Conservation (phyloP, 2,113 vertebrate species). For the Ciconia maguari region DNA sequence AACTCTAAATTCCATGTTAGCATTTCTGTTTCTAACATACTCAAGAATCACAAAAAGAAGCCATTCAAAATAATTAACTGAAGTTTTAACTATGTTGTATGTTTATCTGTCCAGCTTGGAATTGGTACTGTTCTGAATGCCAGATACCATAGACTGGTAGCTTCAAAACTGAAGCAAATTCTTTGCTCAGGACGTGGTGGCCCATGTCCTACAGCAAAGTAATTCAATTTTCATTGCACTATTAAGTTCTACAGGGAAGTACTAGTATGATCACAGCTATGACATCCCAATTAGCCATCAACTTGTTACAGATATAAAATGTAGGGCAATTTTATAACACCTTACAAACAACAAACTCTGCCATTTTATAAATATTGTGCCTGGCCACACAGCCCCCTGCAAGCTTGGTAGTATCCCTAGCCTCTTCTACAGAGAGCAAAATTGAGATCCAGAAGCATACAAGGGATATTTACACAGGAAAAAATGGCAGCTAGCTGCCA, state of each 20-base stretch:
- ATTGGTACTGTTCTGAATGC: not conserved
- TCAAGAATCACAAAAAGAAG: not conserved
- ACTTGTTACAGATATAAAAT: not conserved
- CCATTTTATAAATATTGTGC: not conserved
- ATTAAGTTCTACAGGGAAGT: not conserved
- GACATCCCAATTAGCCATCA: not conserved
- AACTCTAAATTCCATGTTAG: not conserved
- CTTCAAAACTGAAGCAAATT: not conserved
- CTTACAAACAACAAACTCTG: not conserved
- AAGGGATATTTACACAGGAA: constrained; percentile 4
- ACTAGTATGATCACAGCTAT: not conserved
- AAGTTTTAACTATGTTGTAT: not conserved
- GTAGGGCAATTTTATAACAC: not conserved
- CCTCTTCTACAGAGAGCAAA: not conserved
- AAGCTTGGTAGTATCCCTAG: not conserved
- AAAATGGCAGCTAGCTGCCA: not conserved
- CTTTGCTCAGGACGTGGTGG: not conserved
- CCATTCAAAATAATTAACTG: not conserved
- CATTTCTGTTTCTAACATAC: not conserved
- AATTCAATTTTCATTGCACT: not conserved
- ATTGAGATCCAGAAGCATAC: not conserved
- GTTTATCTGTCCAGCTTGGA: not conserved
- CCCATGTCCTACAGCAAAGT: not conserved
- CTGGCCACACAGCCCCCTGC: not conserved
- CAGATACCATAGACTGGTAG: not conserved